These are phyloP conservation scores for Lacanobia oleracea DNA, from an alignment of 2,888 invertebrate species.

Conservation along the genomic window DNA sequence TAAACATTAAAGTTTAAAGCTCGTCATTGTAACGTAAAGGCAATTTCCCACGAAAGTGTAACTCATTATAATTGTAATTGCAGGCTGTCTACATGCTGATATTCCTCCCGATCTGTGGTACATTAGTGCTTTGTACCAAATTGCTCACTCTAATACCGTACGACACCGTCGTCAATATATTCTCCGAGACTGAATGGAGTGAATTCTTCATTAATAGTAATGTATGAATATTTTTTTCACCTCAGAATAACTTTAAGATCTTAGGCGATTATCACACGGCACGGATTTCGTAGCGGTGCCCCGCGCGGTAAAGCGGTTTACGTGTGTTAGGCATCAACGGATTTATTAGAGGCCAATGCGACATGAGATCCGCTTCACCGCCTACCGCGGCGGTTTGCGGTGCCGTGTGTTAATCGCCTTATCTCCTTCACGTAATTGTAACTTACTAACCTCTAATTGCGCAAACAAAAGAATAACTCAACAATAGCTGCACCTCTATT, in stretches of 20 bases:
- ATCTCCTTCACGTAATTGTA: constrained; percentile 31
- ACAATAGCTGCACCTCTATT: constrained; percentile 16
- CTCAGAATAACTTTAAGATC: constrained; percentile 32
- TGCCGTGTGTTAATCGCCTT: no score
- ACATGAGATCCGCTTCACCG: no score
- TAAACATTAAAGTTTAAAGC: constrained; percentile 27
- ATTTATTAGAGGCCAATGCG: no score
- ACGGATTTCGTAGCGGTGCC: no score
- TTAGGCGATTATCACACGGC: no score
- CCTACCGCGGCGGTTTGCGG: no score
- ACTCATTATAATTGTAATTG: constrained; percentile 64
- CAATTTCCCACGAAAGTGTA: constrained; percentile 48
- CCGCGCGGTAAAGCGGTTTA: no score
- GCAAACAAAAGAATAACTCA: constrained; percentile 46
- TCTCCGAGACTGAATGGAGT: constrained; percentile 95
- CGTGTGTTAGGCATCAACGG: no score
- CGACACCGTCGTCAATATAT: constrained; percentile 92
- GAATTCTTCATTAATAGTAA: constrained; percentile 96
- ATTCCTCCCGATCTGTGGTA: constrained; percentile 94
- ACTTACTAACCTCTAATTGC: constrained; percentile 42
- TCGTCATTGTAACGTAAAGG: constrained; percentile 34
- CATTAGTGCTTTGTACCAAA: constrained; percentile 93
- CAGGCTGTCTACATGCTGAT: constrained; percentile 94
- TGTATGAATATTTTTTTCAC: constrained; percentile 84
- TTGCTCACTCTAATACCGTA: constrained; percentile 93